Conservation (phyloP, 2,797 vertebrate genomes). For the Lophotriccus pileatus region DNA sequence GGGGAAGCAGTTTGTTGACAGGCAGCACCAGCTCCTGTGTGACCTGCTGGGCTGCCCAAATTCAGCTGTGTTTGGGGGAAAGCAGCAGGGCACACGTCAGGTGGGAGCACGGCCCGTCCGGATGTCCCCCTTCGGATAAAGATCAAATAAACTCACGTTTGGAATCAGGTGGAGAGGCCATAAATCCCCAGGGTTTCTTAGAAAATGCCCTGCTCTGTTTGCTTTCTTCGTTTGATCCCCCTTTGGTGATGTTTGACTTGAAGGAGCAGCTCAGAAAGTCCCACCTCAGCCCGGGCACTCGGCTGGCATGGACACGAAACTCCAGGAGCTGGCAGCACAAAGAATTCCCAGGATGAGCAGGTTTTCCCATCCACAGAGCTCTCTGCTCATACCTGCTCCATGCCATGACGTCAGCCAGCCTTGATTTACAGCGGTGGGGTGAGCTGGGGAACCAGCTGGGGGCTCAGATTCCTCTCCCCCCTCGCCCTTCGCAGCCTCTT, state of each 20-base stretch:
- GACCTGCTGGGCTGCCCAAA: background rate
- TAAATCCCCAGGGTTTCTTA: constrained; percentile 8
- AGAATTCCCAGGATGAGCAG: background rate
- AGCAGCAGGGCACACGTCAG: background rate
- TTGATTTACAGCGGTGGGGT: background rate
- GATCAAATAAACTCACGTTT: background rate
- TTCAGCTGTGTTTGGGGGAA: background rate
- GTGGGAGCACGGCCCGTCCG: background rate
- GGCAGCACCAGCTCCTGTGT: background rate
- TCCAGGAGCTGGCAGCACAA: background rate
- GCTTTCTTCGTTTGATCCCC: background rate
- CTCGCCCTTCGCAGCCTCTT: background rate
- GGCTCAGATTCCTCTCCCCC: background rate
- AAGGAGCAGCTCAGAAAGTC: constrained; percentile 4
- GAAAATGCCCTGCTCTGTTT: background rate
- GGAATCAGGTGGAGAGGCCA: background rate
- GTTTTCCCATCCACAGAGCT: background rate
- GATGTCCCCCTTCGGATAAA: background rate
- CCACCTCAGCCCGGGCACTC: background rate
- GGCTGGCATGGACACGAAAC: background rate
- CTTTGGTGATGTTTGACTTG: background rate
- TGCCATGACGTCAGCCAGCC: accelerated
- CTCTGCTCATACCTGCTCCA: background rate
- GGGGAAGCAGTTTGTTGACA: background rate
- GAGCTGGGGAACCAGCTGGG: background rate